phyloP scores from a whole-genome alignment of 1,140 invertebrate species.

The Piezodorus guildinii region DNA sequence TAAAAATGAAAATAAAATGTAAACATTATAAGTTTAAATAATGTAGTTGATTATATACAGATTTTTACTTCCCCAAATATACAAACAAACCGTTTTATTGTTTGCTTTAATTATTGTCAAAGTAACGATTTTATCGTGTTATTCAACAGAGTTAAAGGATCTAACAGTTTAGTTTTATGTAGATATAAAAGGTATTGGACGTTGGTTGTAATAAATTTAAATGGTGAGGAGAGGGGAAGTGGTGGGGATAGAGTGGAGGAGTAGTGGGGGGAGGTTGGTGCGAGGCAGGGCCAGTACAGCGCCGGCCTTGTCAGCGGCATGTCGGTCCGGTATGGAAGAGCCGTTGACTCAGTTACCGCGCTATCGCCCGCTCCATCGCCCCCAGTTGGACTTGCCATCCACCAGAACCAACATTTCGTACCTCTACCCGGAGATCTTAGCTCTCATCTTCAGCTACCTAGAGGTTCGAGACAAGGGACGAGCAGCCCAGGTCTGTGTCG shows the following conservation, averaged over 20 bases:
- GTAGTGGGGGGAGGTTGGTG: not conserved
- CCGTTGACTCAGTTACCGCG: slow-evolving; percentile 29
- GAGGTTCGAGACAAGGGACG: slow-evolving; percentile 74
- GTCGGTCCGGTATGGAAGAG: slow-evolving; percentile 5
- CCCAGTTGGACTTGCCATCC: slow-evolving; percentile 39
- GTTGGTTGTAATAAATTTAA: too few relatives aligned
- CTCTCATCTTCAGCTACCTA: slow-evolving; percentile 81
- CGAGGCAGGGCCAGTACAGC: not conserved
- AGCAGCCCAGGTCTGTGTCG: slow-evolving; percentile 77
- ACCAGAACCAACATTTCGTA: slow-evolving; percentile 68
- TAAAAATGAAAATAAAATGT: too few relatives aligned
- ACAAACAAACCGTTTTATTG: too few relatives aligned
- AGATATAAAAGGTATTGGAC: too few relatives aligned
- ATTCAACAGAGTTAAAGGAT: too few relatives aligned
- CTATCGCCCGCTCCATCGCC: slow-evolving; percentile 37
- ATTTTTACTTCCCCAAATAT: too few relatives aligned
- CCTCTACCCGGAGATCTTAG: slow-evolving; percentile 83
- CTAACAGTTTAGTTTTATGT: too few relatives aligned
- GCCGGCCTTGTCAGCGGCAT: not conserved
- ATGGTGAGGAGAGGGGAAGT: not conserved
- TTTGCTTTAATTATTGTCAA: too few relatives aligned
- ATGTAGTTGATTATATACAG: too few relatives aligned
- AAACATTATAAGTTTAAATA: too few relatives aligned
- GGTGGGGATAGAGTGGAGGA: not conserved
- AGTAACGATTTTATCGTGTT: too few relatives aligned